Evolutionary conservation across 2,888 invertebrate species (phyloP).

Genomic region (Aethes cnicana): DNA sequence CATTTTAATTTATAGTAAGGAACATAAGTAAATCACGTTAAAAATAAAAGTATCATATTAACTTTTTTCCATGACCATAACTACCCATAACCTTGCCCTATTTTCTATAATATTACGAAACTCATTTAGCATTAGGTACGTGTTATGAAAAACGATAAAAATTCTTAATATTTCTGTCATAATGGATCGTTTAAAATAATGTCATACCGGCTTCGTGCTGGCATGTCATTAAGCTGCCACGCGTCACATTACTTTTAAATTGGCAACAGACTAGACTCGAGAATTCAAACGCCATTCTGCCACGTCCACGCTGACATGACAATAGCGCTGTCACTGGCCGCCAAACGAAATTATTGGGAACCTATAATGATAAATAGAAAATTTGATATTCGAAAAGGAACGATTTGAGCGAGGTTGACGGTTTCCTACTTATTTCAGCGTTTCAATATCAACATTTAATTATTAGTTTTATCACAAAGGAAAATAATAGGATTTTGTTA

Average conservation of each 20-base stretch:
- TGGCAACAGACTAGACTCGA: conserved; percentile 25
- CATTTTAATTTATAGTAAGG: too few species aligned
- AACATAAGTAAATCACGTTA: too few species aligned
- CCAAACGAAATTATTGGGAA: conserved; percentile 26
- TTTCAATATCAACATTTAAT: too few species aligned
- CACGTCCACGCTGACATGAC: conserved; percentile 25
- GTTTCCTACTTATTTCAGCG: not conserved
- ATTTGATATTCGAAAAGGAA: conserved; percentile 24
- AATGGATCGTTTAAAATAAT: not conserved
- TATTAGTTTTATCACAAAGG: too few species aligned
- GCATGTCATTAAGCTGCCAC: conserved; percentile 16
- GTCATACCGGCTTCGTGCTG: not conserved
- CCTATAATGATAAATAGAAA: too few species aligned
- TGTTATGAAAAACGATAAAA: not conserved
- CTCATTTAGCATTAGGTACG: too few species aligned
- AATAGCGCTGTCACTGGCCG: conserved; percentile 25
- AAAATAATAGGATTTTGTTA: too few species aligned
- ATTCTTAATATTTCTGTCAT: not conserved
- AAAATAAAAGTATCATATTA: too few species aligned
- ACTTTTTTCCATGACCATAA: too few species aligned
- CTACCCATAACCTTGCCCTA: too few species aligned
- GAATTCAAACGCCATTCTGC: conserved; percentile 25
- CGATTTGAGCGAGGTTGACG: conserved; percentile 3
- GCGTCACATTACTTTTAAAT: conserved; percentile 23
- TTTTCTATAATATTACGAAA: too few species aligned